phyloP scores from a whole-genome alignment of 2,797 vertebrate genomes.

The Intellagama lesueurii region DNA sequence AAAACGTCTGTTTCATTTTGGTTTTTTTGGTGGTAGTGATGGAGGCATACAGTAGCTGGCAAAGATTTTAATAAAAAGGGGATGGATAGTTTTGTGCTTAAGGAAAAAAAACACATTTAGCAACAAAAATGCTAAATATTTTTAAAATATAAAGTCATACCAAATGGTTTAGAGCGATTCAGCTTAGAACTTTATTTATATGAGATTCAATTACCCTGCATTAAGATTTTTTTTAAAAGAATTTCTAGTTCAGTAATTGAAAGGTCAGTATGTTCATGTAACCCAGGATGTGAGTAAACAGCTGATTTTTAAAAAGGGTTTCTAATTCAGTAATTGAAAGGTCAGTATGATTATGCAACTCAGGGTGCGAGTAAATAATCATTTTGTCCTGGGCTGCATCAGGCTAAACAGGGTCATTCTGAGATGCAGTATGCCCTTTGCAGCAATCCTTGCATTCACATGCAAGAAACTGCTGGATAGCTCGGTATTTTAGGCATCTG shows the following conservation, averaged over 20 bases:
- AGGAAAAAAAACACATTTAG: slow-evolving; percentile 48
- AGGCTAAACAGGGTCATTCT: no score
- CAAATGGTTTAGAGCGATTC: slow-evolving; percentile 33
- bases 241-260: slow-evolving; percentile 23
- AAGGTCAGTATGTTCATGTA: neutral
- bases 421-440: no score
- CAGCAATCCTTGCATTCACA: no score
- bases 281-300: neutral
- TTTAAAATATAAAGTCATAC: slow-evolving; percentile 59
- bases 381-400: no score
- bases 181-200: slow-evolving; percentile 39
- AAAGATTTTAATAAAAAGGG: slow-evolving; percentile 46
- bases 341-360: neutral
- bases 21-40: neutral
- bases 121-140: slow-evolving; percentile 49
- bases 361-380: neutral
- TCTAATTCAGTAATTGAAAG: slow-evolving; percentile 28
- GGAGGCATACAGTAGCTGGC: slow-evolving; percentile 55
- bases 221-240: neutral
- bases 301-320: neutral
- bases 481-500: no score
- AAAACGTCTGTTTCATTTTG: no score
- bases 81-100: slow-evolving; percentile 26
- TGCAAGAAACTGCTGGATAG: no score
- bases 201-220: slow-evolving; percentile 25